Evolutionary conservation across 2,888 invertebrate species (phyloP).

Genomic region (Brachyopa scutellaris): DNA sequence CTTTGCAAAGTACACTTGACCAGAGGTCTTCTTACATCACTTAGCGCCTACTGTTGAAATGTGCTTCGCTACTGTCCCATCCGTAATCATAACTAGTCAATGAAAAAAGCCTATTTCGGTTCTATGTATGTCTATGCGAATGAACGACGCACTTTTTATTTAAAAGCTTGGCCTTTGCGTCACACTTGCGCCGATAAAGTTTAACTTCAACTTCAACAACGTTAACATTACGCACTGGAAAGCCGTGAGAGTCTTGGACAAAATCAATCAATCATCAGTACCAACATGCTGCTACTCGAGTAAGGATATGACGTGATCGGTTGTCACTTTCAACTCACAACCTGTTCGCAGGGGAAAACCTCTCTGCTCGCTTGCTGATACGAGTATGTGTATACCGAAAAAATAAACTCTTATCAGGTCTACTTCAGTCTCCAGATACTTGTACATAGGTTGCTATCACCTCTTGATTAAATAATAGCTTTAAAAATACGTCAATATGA

Average conservation of each 20-base stretch:
- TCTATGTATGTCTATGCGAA: too few species aligned
- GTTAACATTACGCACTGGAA: background rate
- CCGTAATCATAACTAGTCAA: background rate
- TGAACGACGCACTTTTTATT: background rate
- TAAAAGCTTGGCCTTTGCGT: background rate
- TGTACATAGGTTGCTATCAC: background rate
- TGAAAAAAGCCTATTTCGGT: background rate
- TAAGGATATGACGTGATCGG: background rate
- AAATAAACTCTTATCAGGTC: background rate
- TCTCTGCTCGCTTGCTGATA: background rate
- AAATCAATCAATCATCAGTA: background rate
- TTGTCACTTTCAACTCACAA: background rate
- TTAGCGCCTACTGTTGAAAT: background rate
- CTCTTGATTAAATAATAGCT: conserved; percentile 17
- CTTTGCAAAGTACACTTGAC: background rate
- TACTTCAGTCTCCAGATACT: background rate
- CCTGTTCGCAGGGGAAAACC: background rate
- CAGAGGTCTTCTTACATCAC: conserved; percentile 10
- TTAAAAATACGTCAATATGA: conserved; percentile 10
- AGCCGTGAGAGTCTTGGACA: background rate
- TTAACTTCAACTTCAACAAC: background rate
- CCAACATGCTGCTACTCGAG: background rate
- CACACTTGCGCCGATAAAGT: conserved; percentile 1
- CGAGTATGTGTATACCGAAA: too few species aligned
- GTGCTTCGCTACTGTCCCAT: background rate